Conservation (phyloP, 1,140 invertebrate species). For the Octopus sinensis region DNA sequence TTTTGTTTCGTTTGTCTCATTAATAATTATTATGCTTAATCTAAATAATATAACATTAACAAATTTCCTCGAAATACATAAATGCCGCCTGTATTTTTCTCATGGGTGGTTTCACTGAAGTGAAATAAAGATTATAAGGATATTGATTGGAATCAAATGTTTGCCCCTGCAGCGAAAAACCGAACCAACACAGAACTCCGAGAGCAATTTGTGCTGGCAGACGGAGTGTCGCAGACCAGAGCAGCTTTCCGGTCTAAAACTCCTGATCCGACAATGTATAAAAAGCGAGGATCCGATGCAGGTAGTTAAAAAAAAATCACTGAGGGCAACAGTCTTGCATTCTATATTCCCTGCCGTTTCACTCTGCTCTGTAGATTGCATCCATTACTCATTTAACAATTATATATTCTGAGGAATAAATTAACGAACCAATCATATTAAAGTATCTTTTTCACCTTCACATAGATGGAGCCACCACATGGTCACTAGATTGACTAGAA, state of each 20-base stretch:
- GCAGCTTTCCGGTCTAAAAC: slow-evolving; percentile 33
- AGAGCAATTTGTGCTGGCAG: slow-evolving; percentile 41
- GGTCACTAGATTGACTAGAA: not conserved
- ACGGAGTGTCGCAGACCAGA: slow-evolving; percentile 27
- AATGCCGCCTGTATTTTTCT: slow-evolving; percentile 5
- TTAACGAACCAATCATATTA: not conserved
- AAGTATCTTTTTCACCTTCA: not conserved
- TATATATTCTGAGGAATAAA: slow-evolving; percentile 13
- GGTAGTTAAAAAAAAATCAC: slow-evolving; percentile 27
- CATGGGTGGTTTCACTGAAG: not conserved
- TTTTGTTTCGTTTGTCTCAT: not conserved
- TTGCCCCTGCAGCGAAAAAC: slow-evolving; percentile 47
- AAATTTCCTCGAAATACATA: not conserved
- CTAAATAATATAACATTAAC: slow-evolving; percentile 3
- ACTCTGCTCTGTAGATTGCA: not conserved
- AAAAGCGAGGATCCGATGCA: slow-evolving; percentile 46
- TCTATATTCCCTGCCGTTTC: not conserved
- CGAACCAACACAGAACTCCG: slow-evolving; percentile 52
- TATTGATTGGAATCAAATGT: slow-evolving; percentile 16
- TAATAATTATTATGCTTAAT: not conserved
- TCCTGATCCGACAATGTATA: slow-evolving; percentile 29
- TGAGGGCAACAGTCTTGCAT: not conserved
- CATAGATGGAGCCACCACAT: not conserved
- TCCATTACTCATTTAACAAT: not conserved
- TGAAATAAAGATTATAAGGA: slow-evolving; percentile 8